phyloP scores from a whole-genome alignment of 2,888 invertebrate species.

The Sialis fuliginosa region DNA sequence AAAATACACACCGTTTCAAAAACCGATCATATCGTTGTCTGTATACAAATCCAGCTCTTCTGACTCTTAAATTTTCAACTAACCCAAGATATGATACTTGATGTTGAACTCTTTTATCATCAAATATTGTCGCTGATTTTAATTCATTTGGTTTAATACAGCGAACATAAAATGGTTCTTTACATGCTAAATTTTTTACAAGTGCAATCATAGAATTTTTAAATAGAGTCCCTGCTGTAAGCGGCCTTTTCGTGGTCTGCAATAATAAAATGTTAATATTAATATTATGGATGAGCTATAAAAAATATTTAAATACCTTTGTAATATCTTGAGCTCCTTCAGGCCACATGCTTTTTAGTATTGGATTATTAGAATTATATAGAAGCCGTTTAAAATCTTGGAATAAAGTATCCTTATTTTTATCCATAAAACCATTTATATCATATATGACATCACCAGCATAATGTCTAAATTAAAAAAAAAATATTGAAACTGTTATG shows the following conservation, averaged over 20 bases:
- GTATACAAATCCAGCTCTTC: constrained; percentile 94
- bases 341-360: constrained; percentile 85
- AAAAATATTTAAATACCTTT: constrained; percentile 34
- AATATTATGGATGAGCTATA: too few species aligned
- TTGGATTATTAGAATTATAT: constrained; percentile 60
- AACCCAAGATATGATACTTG: constrained; percentile 78
- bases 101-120: constrained; percentile 58
- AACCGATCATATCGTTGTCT: constrained; percentile 87
- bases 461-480: constrained; percentile 52
- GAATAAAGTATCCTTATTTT: constrained; percentile 91
- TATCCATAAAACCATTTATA: constrained; percentile 84
- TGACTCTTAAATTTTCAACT: constrained; percentile 87
- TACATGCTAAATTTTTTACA: constrained; percentile 72
- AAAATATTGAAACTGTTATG: not conserved
- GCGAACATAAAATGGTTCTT: constrained; percentile 92
- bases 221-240: constrained; percentile 87
- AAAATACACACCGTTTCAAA: constrained; percentile 45
- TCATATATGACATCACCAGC: constrained; percentile 93
- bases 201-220: constrained; percentile 87
- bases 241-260: constrained; percentile 84
- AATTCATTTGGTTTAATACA: constrained; percentile 95
- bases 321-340: constrained; percentile 84
- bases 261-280: constrained; percentile 7
- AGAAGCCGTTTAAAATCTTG: constrained; percentile 92
- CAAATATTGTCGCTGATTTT: constrained; percentile 74